phyloP scores from a whole-genome alignment of 2,888 invertebrate species.

The Caenorhabditis angaria region DNA sequence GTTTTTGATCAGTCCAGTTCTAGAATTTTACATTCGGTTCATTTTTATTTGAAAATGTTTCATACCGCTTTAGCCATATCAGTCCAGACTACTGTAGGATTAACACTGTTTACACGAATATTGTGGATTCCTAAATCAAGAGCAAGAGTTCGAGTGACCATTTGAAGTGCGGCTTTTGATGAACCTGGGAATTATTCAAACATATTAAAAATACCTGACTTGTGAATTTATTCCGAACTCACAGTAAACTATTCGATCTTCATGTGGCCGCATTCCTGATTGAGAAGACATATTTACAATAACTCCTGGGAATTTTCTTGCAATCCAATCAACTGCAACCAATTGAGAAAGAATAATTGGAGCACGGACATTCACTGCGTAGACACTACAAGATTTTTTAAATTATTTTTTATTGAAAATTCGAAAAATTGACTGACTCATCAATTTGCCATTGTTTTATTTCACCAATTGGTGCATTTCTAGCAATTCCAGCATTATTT shows the following conservation, averaged over 20 bases:
- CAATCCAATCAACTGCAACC: slow-evolving; percentile 38
- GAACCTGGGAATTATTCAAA: slow-evolving; percentile 74
- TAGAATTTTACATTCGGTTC: slow-evolving; percentile 9
- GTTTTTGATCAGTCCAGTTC: slow-evolving; percentile 83
- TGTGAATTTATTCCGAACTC: neutral
- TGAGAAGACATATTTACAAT: slow-evolving; percentile 59
- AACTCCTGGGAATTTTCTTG: slow-evolving; percentile 34
- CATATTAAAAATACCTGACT: neutral
- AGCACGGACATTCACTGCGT: slow-evolving; percentile 49
- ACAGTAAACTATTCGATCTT: slow-evolving; percentile 54
- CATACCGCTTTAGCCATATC: slow-evolving; percentile 80
- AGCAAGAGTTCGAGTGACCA: slow-evolving; percentile 84
- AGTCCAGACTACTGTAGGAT: slow-evolving; percentile 93
- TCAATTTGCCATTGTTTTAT: no score
- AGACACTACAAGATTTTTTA: slow-evolving; percentile 27
- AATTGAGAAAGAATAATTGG: slow-evolving; percentile 52
- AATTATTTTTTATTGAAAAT: neutral
- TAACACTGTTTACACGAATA: slow-evolving; percentile 89
- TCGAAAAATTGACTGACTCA: neutral
- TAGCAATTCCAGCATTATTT: slow-evolving; percentile 56
- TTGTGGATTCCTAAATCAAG: slow-evolving; percentile 83
- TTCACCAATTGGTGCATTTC: slow-evolving; percentile 40
- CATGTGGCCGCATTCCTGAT: slow-evolving; percentile 46
- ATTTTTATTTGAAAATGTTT: neutral
- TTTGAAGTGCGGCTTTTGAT: slow-evolving; percentile 88